Evolutionary conservation across 2,888 invertebrate species (phyloP).

Genomic region (Drepanosiphum platanoidis): DNA sequence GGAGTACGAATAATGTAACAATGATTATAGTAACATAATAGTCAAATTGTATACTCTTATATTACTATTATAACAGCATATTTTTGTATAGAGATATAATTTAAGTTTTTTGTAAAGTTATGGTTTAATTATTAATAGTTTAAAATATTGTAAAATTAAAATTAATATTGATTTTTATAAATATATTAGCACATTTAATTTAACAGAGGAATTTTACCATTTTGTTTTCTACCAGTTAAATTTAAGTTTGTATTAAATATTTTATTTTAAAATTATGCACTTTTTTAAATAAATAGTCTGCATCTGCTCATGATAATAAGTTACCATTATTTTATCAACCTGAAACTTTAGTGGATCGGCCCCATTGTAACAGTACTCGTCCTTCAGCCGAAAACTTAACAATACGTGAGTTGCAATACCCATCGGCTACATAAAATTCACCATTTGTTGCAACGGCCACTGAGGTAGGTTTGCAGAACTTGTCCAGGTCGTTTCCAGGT

Average conservation of each 20-base stretch:
- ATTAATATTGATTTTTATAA: too few relatives aligned
- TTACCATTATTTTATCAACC: slow-evolving; percentile 56
- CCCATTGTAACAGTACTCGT: slow-evolving; percentile 67
- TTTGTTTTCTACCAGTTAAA: too few relatives aligned
- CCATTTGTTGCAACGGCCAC: slow-evolving; percentile 89
- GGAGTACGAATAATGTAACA: too few relatives aligned
- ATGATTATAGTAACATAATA: too few relatives aligned
- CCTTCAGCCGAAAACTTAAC: slow-evolving; percentile 82
- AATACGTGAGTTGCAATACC: slow-evolving; percentile 89
- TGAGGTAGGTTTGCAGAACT: slow-evolving; percentile 94
- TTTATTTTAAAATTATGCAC: not conserved
- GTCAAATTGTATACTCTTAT: too few relatives aligned
- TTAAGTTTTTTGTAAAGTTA: too few relatives aligned
- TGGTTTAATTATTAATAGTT: too few relatives aligned
- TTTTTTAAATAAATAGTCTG: not conserved
- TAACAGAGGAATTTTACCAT: too few relatives aligned
- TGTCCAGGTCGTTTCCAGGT: slow-evolving; percentile 81
- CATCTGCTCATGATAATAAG: slow-evolving; percentile 22
- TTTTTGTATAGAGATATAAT: too few relatives aligned
- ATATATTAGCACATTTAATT: too few relatives aligned
- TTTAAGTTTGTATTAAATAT: not conserved
- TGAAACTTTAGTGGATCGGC: slow-evolving; percentile 56
- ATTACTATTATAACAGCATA: too few relatives aligned
- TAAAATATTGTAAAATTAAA: too few relatives aligned
- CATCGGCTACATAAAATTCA: slow-evolving; percentile 94